Evolutionary conservation across 2,797 vertebrate genomes (phyloP), one percentile per base, ranked within the genome.

Genomic region (Smutsia gigantea): DNA sequence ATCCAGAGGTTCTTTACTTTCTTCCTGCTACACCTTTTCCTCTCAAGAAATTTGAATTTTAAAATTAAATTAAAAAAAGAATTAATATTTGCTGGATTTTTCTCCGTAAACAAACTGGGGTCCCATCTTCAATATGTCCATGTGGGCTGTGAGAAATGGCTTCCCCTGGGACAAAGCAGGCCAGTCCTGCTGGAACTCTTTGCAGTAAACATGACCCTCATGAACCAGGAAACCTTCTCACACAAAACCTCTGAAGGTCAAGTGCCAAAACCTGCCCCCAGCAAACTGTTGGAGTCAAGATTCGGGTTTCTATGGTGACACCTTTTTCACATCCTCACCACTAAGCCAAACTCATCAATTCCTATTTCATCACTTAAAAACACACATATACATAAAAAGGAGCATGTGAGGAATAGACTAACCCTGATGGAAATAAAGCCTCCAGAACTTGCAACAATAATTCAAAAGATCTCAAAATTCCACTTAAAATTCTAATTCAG

Each of bases 291-390:
- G 55, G 3, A 11, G 29, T 51, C 61, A 95, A 84, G 49, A 87
- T 49, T 75, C n/a, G 7, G 21, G 85, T 96, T 96, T 95, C 97
- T 72, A 37, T 53, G 72, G 93, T 31, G 59, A 91, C 61, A 59
- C 4, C 2, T 19, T 90, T 81, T 37, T 71, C 46, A 75, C 8
- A 49, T 57, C 51, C 81, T 37, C 53, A 93, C 71, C 79, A 57
- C 23, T 61, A 74, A 95, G 68, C 42, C 78, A 86, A 95, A 75
- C 17, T 72, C 61, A n/a, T 61, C 0, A 0, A 55, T 37, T 78
- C 27, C 25, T 57, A 71, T 66, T 53, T 84, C 27, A 75, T 74
- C 71, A 61, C 53, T 81, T 87, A 64, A 71, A 88, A 82, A 59
- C 81, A 86, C 13, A 49, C 0, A 0, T 13, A 57, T 51, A 55